Conservation (phyloP, 1,140 invertebrate genomes). For the Stegodyphus dumicola region DNA sequence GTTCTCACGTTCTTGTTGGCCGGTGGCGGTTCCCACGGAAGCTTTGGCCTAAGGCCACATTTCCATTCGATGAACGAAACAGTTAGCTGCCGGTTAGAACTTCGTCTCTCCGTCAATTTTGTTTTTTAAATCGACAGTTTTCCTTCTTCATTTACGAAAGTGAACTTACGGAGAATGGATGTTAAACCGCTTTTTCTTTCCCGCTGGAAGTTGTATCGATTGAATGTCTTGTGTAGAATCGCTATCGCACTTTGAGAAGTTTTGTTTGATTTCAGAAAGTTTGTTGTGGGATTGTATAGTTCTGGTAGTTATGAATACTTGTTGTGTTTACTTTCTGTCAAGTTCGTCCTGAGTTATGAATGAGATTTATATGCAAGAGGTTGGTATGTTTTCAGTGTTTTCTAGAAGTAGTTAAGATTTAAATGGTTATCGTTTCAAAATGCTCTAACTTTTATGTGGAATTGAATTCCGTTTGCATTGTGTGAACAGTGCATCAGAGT, state of each 20-base stretch:
- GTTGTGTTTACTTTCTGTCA: conserved; percentile 6
- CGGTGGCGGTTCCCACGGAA: conserved; percentile 57
- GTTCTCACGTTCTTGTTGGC: conserved; percentile 53
- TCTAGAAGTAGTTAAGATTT: too few species aligned
- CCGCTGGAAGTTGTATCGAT: too few species aligned
- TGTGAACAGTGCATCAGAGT: too few species aligned
- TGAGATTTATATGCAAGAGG: conserved; percentile 49
- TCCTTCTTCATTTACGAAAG: too few species aligned
- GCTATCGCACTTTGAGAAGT: conserved; percentile 9
- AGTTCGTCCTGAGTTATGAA: conserved; percentile 39
- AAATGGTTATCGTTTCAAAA: too few species aligned
- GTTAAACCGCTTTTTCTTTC: too few species aligned
- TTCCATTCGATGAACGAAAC: conserved; percentile 29
- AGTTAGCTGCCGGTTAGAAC: conserved; percentile 39
- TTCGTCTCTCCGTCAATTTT: not conserved
- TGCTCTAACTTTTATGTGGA: too few species aligned
- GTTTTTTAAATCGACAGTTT: not conserved
- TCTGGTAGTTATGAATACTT: not conserved
- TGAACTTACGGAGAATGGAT: too few species aligned
- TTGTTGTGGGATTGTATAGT: not conserved
- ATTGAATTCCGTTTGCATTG: too few species aligned
- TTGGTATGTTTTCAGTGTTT: not conserved
- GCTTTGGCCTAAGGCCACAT: conserved; percentile 47
- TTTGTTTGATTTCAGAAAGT: conserved; percentile 34
- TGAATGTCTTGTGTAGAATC: not conserved